Evolutionary conservation across 2,113 vertebrate species (phyloP).

Genomic region (Aldabrachelys gigantea): DNA sequence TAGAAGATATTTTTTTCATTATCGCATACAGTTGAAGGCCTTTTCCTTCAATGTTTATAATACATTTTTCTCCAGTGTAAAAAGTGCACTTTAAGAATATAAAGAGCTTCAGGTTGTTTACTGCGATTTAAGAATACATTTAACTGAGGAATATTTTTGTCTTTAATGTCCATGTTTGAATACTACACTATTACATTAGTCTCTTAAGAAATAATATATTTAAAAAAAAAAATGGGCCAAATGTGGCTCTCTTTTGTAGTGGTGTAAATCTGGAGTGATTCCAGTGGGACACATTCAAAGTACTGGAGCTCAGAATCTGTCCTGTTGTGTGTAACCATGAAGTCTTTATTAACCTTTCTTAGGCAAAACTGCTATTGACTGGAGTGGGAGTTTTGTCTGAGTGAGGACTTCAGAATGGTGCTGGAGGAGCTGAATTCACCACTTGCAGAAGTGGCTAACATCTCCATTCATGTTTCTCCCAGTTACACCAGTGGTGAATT

Average conservation of each 20-base stretch:
- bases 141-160: slow-evolving; percentile 9
- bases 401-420: neutral
- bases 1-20: neutral
- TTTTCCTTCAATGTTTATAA: neutral
- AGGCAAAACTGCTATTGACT: neutral
- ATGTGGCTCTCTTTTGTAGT: slow-evolving; percentile 17
- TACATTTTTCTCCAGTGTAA: neutral
- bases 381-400: slow-evolving; percentile 43
- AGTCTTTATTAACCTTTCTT: slow-evolving; percentile 22
- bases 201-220: neutral
- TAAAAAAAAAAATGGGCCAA: slow-evolving; percentile 10
- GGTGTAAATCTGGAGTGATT: slow-evolving; percentile 46
- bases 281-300: slow-evolving; percentile 51
- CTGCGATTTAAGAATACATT: slow-evolving; percentile 31
- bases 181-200: neutral
- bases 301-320: slow-evolving; percentile 23
- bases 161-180: neutral
- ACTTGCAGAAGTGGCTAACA: slow-evolving; percentile 17
- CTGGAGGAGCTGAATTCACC: neutral
- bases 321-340: neutral
- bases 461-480: slow-evolving; percentile 11
- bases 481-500: slow-evolving; percentile 53
- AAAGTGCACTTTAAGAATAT: neutral
- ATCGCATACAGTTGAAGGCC: neutral
- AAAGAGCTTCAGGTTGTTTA: neutral